Base-by-base conservation (phyloP, 2,797 vertebrate genomes). In the Coregonus ussuriensis region DNA sequence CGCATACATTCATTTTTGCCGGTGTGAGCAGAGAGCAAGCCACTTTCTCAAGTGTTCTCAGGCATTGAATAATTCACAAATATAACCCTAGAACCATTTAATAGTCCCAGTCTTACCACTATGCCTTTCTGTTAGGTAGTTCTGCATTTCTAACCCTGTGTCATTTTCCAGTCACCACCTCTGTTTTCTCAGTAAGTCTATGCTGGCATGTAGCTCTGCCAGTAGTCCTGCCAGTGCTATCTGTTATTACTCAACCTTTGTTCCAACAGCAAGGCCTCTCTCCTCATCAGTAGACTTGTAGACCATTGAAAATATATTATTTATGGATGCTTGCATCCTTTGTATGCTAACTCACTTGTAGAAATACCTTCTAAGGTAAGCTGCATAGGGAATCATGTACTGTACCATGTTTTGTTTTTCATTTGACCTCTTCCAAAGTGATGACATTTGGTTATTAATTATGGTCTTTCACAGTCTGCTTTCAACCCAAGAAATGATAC, bases 401-500 rank as follows among this genome's bases (percentile, higher is more conserved):
- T 35, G 31, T 33, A 33, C 11, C 29, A 16, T 21, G 54, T 47
- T 47, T 47, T 47, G 41, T 47, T 47, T 11, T 47, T 47, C 41
- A 47, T 11, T 7, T 67, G 1, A 67, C 6, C 25, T 33, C 31
- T 69, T 79, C 67, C 75, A 54, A 3, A 67, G n/a, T 21, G 59
- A 31, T 33, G n/a, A 11, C 0, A 0, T 52, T 71, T 74, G 52
- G 73, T 79, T 25, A 47, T 33, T 65, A 31, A 41, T 51, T 18
- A 66, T 68, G 14, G 1, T 35, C 52, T 33, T 0, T 35, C 70
- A 37, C 52, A 25, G 15, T 41, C 52, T 51, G 41, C 72, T 52
- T 72, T 69, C 71, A 31, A 59, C 41, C 41, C 11, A 67, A 54
- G 75, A 79, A 77, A 75, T 62, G 78, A 81, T 80, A 77, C 85